Evolutionary conservation across 1,140 invertebrate genomes (phyloP), one percentile per base, ranked within the genome.

Genomic region (Ganaspis sp.): DNA sequence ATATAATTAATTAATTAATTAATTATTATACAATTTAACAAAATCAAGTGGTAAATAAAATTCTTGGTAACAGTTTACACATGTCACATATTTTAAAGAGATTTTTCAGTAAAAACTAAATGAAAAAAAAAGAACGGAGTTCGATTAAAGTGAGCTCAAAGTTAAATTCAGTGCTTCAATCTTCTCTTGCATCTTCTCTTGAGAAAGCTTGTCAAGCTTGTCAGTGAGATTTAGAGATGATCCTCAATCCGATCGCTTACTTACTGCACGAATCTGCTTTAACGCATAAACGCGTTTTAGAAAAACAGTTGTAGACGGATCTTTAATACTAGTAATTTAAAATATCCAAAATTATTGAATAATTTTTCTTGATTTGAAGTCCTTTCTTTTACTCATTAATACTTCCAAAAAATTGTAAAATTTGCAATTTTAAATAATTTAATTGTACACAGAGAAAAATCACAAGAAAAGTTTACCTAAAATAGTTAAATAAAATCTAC

Each of bases 171-270:
- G 70, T 49, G 70, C 70, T 72, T 72, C 23, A 71, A 72, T 49
- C 40, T 72, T 42, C 70, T 21, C 23, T 15, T 26, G 21, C 40
- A 72, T 49, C 23, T 72, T 72, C 42, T 21, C 70, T 26, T 45
- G 21, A 49, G 70, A 45, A 72, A 64, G 58, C 58, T 64, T 64
- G 54, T 64, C 54, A 64, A 64, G 58, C 58, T 64, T 64, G 58
- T 64, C 58, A 64, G 23, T n/a, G 58, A 64, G 58, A 64, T 64
- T 64, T 64, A 64, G 9, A 29, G 58, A 29, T 34, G 26, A 64
- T 64, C 58, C 58, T 64, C 58, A n/a, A 64, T 49, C 17, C n/a
- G 45, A 49, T 64, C 58, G 58, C 8, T 64, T 64, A 29, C 58
- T 64, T 64, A 64, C 26, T 4, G 54, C 15, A 64, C 26, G 15